Percentiles rank a stretch among this genome's conserved stretches.
phyloP scores from a whole-genome alignment of 2,888 invertebrate genomes.

The Epirrita christyi region DNA sequence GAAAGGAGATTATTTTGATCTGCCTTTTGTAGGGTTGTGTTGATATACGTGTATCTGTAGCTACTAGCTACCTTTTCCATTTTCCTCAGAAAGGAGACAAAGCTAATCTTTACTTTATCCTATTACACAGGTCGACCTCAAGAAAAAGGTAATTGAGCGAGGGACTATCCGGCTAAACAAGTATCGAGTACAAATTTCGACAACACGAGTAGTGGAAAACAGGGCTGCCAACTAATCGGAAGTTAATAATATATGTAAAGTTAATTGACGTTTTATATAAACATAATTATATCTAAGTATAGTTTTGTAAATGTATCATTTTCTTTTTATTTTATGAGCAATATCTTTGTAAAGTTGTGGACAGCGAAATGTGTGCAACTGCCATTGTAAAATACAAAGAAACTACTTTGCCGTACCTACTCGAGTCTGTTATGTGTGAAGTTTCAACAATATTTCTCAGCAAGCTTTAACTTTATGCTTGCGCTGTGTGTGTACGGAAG shows the following conservation, averaged over 20 bases:
- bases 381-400: conserved; percentile 28
- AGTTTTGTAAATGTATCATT: background rate
- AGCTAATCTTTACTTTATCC: conserved; percentile 80
- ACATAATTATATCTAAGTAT: background rate
- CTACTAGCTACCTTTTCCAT: conserved; percentile 52
- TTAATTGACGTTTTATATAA: background rate
- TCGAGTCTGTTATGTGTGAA: conserved; percentile 22
- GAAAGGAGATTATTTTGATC: background rate
- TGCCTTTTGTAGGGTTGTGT: background rate
- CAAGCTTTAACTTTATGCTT: conserved; percentile 24
- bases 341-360: background rate
- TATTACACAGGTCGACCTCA: conserved; percentile 76
- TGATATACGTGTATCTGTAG: background rate
- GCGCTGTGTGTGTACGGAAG: conserved; percentile 17
- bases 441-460: conserved; percentile 27
- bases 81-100: conserved; percentile 69
- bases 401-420: conserved; percentile 16
- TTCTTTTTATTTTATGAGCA: background rate
- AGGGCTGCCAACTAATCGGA: conserved; percentile 35
- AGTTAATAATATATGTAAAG: background rate
- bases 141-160: conserved; percentile 79
- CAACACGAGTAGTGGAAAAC: conserved; percentile 62
- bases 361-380: conserved; percentile 14
- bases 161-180: conserved; percentile 62
- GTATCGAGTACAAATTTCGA: conserved; percentile 67